Evolutionary conservation across 1,140 invertebrate species (phyloP).

Genomic region (Drosophila arizonae): DNA sequence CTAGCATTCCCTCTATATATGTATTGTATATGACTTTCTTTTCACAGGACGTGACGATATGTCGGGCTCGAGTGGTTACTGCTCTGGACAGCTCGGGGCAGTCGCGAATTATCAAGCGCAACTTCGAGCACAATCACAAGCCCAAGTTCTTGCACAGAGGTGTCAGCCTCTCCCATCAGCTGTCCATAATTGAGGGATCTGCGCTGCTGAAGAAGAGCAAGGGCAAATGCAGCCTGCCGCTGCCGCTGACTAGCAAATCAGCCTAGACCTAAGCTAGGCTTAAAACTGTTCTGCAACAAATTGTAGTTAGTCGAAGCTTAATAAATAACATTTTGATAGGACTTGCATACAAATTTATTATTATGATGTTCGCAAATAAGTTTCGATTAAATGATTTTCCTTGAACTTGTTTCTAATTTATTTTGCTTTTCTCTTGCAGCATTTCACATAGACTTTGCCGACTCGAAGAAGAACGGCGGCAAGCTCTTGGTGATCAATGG

Average conservation of each 20-base stretch:
- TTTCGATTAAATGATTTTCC: background rate
- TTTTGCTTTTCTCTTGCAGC: slow-evolving; percentile 47
- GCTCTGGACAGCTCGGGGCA: slow-evolving; percentile 56
- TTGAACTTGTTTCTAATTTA: slow-evolving; percentile 37
- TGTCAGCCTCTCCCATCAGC: slow-evolving; percentile 36
- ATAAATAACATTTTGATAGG: slow-evolving; percentile 15
- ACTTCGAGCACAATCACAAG: slow-evolving; percentile 74
- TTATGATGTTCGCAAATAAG: background rate
- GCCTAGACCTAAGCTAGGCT: slow-evolving; percentile 32
- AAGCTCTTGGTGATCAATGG: slow-evolving; percentile 82
- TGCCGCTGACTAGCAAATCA: slow-evolving; percentile 16
- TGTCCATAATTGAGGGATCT: slow-evolving; percentile 34
- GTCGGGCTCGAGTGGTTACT: slow-evolving; percentile 74
- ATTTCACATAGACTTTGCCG: slow-evolving; percentile 79
- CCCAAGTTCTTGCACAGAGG: slow-evolving; percentile 57
- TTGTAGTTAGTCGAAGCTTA: slow-evolving; percentile 10
- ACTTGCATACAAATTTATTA: background rate
- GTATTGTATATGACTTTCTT: too few species aligned
- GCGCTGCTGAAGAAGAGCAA: slow-evolving; percentile 43
- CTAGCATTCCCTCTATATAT: too few species aligned
- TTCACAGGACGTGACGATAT: slow-evolving; percentile 72
- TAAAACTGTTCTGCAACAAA: slow-evolving; percentile 3
- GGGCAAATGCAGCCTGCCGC: slow-evolving; percentile 12
- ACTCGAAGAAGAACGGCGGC: slow-evolving; percentile 82
- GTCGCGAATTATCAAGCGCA: slow-evolving; percentile 67